Percentiles rank a stretch among this genome's conserved stretches.
Conservation (phyloP, 2,888 invertebrate genomes). For the Eumacrocentrus americanus region DNA sequence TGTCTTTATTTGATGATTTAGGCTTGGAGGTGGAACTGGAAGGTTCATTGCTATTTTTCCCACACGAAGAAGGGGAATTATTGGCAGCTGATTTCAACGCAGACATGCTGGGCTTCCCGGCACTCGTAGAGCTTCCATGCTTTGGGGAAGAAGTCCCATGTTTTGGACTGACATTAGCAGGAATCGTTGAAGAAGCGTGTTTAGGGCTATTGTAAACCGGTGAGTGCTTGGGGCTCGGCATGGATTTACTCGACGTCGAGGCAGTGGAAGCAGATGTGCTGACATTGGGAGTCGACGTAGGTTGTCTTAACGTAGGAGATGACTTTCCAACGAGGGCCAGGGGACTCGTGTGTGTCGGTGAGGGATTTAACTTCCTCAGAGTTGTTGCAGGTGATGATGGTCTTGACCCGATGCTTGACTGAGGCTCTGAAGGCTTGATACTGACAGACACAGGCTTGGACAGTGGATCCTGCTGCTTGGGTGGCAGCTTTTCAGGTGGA, state of each 20-base stretch:
- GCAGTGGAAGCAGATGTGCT: slow-evolving; percentile 62
- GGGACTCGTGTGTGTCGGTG: slow-evolving; percentile 72
- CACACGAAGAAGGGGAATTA: slow-evolving; percentile 65
- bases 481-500: slow-evolving; percentile 77
- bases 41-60: slow-evolving; percentile 52
- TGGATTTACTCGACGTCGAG: slow-evolving; percentile 66
- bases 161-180: slow-evolving; percentile 75
- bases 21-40: slow-evolving; percentile 45
- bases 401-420: slow-evolving; percentile 63
- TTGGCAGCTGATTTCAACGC: slow-evolving; percentile 78
- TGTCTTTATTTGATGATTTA: slow-evolving; percentile 41
- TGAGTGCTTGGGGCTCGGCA: slow-evolving; percentile 76
- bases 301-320: slow-evolving; percentile 61
- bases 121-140: slow-evolving; percentile 72
- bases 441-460: slow-evolving; percentile 76
- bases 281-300: slow-evolving; percentile 53
- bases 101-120: slow-evolving; percentile 90
- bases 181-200: slow-evolving; percentile 67
- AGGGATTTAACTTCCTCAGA: slow-evolving; percentile 74
- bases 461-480: slow-evolving; percentile 70
- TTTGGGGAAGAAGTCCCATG: slow-evolving; percentile 82
- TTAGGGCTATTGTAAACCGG: slow-evolving; percentile 78
- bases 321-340: slow-evolving; percentile 69
- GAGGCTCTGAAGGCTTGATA: slow-evolving; percentile 74
- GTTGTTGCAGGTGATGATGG: slow-evolving; percentile 73